Percentiles rank a stretch among this genome's conserved stretches.
phyloP scores from a whole-genome alignment of 2,113 vertebrate species.

The Erinaceus europaeus region DNA sequence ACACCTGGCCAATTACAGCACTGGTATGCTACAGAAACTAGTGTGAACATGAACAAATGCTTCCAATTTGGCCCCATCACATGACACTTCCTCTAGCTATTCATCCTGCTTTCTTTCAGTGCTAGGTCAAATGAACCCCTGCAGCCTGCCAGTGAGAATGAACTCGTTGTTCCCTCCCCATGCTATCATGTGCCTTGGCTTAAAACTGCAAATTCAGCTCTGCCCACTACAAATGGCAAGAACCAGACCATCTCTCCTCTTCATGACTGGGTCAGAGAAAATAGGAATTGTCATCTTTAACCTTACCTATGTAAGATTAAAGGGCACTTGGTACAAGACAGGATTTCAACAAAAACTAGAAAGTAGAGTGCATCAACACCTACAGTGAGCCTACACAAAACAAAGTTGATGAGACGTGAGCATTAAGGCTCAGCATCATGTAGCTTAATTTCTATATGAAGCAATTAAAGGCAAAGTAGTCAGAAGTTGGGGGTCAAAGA shows the following conservation, averaged over 20 bases:
- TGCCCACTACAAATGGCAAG: neutral
- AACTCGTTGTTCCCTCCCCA: neutral
- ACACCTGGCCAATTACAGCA: neutral
- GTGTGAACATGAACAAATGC: neutral
- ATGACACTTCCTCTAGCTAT: neutral
- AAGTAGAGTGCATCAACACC: neutral
- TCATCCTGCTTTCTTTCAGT: no score
- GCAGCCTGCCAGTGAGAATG: no score
- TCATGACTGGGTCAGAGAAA: no score
- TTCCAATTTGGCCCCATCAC: neutral
- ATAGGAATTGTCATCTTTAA: neutral
- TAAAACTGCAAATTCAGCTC: neutral
- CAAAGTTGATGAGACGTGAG: neutral
- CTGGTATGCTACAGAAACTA: neutral
- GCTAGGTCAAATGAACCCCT: neutral
- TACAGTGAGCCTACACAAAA: neutral
- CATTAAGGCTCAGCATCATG: neutral
- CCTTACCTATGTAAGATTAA: neutral
- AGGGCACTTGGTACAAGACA: neutral
- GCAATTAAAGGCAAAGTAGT: neutral
- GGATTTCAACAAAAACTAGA: neutral
- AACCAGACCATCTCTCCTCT: neutral
- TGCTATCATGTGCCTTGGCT: neutral
- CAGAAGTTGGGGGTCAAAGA: neutral
- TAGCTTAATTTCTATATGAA: neutral